phyloP scores from a whole-genome alignment of 2,888 invertebrate species.

The Dasysyrphus albostriatus region DNA sequence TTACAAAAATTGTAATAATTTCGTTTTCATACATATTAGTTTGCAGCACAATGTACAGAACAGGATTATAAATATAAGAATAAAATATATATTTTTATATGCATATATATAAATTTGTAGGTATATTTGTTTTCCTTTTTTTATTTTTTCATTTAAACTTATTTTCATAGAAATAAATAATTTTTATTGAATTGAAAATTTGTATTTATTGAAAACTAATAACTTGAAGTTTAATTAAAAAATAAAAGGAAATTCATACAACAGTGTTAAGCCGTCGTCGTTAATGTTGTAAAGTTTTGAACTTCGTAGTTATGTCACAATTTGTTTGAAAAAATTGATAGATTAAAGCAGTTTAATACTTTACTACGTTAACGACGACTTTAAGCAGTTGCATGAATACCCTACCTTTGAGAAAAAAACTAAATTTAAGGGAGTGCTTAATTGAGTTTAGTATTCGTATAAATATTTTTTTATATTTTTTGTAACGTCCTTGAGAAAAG shows the following conservation, averaged over 20 bases:
- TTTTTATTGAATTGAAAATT: slow-evolving; percentile 12
- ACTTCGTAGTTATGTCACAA: no score
- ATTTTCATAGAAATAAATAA: slow-evolving; percentile 25
- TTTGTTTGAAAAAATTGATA: no score
- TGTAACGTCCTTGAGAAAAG: slow-evolving; percentile 1
- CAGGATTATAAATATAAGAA: slow-evolving; percentile 51
- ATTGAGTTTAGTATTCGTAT: background rate
- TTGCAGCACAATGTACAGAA: slow-evolving; percentile 64
- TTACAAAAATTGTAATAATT: slow-evolving; percentile 25
- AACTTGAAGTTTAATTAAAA: background rate
- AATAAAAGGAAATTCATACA: no score
- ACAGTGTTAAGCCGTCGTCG: no score
- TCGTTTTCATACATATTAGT: slow-evolving; percentile 38
- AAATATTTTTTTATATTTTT: slow-evolving; percentile 5
- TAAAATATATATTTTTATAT: slow-evolving; percentile 20
- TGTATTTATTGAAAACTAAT: slow-evolving; percentile 1
- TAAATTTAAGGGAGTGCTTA: slow-evolving; percentile 24
- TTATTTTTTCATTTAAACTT: background rate
- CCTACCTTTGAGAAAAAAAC: background rate
- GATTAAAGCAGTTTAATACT: no score
- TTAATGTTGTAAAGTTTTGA: no score
- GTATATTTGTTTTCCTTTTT: background rate
- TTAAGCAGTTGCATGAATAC: no score
- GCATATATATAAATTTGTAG: background rate
- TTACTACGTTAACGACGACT: no score